A percentile compares a stretch with the other conserved stretches of the same genome.
These are phyloP conservation scores for Dufourea novaeangliae DNA, from an alignment of 1,140 invertebrate genomes.

Conservation along the genomic window DNA sequence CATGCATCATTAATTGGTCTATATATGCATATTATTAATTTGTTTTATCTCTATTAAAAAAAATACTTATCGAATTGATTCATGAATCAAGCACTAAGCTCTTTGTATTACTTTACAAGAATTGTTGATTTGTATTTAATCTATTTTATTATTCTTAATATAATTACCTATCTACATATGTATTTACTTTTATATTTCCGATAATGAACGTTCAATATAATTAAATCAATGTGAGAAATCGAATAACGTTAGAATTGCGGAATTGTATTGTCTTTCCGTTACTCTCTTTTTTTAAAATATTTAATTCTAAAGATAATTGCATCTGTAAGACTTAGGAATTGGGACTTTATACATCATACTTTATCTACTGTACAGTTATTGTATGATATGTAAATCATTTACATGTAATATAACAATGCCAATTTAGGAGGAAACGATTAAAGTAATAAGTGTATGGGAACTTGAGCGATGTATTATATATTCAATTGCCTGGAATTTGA, in stretches of 20 bases:
- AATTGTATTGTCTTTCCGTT: slow-evolving; percentile 36
- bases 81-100: slow-evolving; percentile 41
- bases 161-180: slow-evolving; percentile 67
- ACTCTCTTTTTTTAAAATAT: slow-evolving; percentile 44
- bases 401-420: slow-evolving; percentile 76
- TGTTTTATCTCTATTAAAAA: slow-evolving; percentile 73
- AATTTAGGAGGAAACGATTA: slow-evolving; percentile 67
- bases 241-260: slow-evolving; percentile 33
- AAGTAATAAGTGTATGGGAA: slow-evolving; percentile 72
- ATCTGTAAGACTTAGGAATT: slow-evolving; percentile 63
- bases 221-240: slow-evolving; percentile 44
- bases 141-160: slow-evolving; percentile 79
- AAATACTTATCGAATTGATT: slow-evolving; percentile 67
- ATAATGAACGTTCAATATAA: slow-evolving; percentile 38
- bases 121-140: slow-evolving; percentile 80
- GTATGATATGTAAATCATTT: slow-evolving; percentile 75
- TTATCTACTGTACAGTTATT: slow-evolving; percentile 74
- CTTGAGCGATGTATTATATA: slow-evolving; percentile 38
- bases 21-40: slow-evolving; percentile 72
- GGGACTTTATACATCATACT: slow-evolving; percentile 71
- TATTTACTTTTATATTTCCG: slow-evolving; percentile 64
- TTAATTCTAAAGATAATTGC: slow-evolving; percentile 57
- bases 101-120: slow-evolving; percentile 62
- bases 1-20: slow-evolving; percentile 71
- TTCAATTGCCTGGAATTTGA: slow-evolving; percentile 44